phyloP scores from a whole-genome alignment of 2,797 vertebrate genomes.

The Sciurus vulgaris region DNA sequence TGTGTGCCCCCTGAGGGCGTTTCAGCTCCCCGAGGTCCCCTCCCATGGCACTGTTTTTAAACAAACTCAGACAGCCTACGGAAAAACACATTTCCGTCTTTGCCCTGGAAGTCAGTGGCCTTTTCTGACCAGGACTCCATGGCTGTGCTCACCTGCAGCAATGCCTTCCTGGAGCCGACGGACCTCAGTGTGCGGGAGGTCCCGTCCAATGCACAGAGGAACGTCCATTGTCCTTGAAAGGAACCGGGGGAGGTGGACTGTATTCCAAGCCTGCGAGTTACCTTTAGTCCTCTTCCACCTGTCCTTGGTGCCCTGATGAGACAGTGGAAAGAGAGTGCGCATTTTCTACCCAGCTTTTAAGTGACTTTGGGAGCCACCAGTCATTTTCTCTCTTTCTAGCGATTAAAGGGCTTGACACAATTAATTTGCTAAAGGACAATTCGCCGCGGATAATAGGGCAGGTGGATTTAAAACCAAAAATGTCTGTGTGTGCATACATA shows the following conservation, averaged over 20 bases:
- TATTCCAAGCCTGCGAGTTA: not conserved
- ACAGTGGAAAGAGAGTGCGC: not conserved
- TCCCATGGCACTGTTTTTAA: not conserved
- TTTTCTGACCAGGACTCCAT: not conserved
- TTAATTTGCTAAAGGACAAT: constrained; percentile 44
- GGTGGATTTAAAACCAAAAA: constrained; percentile 11
- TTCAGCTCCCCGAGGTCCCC: not conserved
- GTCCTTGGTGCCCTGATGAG: not conserved
- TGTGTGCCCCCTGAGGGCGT: not conserved
- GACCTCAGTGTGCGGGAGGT: no score
- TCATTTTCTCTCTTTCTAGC: not conserved
- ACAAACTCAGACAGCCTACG: not conserved
- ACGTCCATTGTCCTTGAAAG: not conserved
- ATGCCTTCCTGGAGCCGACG: no score
- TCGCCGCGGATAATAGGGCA: not conserved
- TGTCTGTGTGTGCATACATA: not conserved
- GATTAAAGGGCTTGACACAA: not conserved
- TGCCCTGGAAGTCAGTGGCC: not conserved
- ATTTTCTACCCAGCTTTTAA: constrained; percentile 12
- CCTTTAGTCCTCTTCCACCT: not conserved
- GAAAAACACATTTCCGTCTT: not conserved
- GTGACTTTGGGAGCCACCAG: not conserved
- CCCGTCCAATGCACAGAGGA: not conserved
- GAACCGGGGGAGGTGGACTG: not conserved
- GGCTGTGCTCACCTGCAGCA: not conserved